phyloP scores from a whole-genome alignment of 2,888 invertebrate species.

The Charanyca ferruginea region DNA sequence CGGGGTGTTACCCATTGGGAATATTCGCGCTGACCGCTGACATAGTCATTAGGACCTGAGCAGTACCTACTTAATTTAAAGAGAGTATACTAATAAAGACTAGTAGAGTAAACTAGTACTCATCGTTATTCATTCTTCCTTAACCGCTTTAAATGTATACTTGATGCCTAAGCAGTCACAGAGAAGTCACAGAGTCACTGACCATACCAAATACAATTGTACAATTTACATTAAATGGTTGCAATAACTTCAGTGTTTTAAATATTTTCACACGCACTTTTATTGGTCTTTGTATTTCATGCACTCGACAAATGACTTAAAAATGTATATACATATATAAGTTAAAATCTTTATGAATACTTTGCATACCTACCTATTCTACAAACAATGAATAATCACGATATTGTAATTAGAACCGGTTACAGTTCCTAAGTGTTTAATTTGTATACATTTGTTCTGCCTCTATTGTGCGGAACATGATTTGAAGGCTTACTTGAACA shows the following conservation, averaged over 20 bases:
- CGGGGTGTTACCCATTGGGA: no score
- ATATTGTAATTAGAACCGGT: constrained; percentile 48
- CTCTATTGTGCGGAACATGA: constrained; percentile 48
- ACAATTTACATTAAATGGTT: constrained; percentile 14
- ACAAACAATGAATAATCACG: constrained; percentile 52
- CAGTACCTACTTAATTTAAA: neutral
- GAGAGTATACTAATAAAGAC: neutral
- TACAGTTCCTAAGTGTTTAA: constrained; percentile 46
- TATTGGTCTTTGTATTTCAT: constrained; percentile 42
- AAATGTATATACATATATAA: constrained; percentile 6
- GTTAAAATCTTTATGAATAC: constrained; percentile 32
- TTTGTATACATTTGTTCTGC: constrained; percentile 47
- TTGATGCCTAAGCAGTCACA: neutral
- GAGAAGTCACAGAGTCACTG: constrained; percentile 23
- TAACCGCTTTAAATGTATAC: neutral
- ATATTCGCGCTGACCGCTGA: no score
- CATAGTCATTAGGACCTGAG: no score
- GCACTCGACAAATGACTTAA: constrained; percentile 18
- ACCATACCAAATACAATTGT: neutral
- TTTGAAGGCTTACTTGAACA: constrained; percentile 63
- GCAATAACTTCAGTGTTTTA: constrained; percentile 17
- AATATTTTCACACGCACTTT: constrained; percentile 52
- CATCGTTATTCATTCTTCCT: neutral
- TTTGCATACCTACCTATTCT: constrained; percentile 33
- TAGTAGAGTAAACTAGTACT: no score